A percentile compares a stretch with the other conserved stretches of the same genome.
These are phyloP conservation scores for Mus caroli DNA, from an alignment of 2,797 vertebrate species.

Conservation along the genomic window DNA sequence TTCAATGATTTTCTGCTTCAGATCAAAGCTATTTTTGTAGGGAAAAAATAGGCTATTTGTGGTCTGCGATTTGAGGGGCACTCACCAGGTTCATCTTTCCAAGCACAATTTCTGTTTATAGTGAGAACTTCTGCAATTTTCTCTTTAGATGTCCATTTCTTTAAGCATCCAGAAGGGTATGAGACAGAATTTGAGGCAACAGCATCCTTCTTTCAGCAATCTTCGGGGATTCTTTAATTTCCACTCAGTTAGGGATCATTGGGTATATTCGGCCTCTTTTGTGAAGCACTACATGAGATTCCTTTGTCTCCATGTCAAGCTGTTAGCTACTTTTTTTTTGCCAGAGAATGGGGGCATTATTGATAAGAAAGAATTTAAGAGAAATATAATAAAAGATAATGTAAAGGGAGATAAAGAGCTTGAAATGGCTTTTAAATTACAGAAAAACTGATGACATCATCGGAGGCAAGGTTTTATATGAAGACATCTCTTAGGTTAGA, in stretches of 20 bases:
- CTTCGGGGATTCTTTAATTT: neutral
- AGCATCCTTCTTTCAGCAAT: neutral
- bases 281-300: neutral
- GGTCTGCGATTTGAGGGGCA: neutral
- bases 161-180: neutral
- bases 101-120: neutral
- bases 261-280: neutral
- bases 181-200: neutral
- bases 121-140: neutral
- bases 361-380: neutral
- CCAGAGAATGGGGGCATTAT: neutral
- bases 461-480: neutral
- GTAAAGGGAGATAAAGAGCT: neutral
- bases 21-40: neutral
- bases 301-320: neutral
- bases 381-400: neutral
- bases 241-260: neutral
- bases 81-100: neutral
- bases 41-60: conserved; percentile 15
- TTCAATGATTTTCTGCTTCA: conserved; percentile 11
- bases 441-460: neutral
- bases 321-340: conserved; percentile 50
- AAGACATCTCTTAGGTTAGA: neutral
- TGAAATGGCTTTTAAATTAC: neutral
- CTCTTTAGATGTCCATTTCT: neutral